Conservation (phyloP, 2,113 vertebrate species). For the Suncus etruscus region DNA sequence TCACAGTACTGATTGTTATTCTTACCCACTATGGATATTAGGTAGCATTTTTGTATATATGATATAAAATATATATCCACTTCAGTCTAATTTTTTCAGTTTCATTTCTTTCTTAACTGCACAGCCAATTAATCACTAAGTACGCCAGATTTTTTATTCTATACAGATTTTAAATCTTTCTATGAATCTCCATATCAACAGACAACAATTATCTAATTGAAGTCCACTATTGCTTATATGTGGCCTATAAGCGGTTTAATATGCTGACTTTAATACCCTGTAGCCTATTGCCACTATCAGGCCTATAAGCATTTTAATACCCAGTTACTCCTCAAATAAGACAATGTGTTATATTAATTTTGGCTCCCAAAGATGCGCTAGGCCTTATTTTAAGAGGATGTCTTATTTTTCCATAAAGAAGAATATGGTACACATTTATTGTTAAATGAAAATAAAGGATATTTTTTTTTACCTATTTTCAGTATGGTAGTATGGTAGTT, state of each 20-base stretch:
- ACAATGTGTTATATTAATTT: too few species aligned
- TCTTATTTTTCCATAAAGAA: too few species aligned
- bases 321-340: too few species aligned
- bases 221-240: not conserved
- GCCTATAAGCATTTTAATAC: too few species aligned
- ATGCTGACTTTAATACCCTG: not conserved
- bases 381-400: too few species aligned
- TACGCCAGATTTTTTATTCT: not conserved
- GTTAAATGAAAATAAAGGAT: too few species aligned
- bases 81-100: constrained; percentile 6
- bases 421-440: too few species aligned
- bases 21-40: constrained; percentile 24
- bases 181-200: not conserved
- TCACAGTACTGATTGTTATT: constrained; percentile 33
- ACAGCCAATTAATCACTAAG: not conserved
- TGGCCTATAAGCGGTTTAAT: not conserved
- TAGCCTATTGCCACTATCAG: too few species aligned
- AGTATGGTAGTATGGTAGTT: too few species aligned
- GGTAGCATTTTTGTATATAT: constrained; percentile 29
- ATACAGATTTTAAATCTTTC: constrained; percentile 42
- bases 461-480: not conserved
- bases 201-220: constrained; percentile 2
- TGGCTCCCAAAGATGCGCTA: too few species aligned
- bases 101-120: not conserved
- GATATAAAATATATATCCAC: constrained; percentile 26